Conservation (phyloP, 2,113 vertebrate genomes). For the Aramus guarauna region DNA sequence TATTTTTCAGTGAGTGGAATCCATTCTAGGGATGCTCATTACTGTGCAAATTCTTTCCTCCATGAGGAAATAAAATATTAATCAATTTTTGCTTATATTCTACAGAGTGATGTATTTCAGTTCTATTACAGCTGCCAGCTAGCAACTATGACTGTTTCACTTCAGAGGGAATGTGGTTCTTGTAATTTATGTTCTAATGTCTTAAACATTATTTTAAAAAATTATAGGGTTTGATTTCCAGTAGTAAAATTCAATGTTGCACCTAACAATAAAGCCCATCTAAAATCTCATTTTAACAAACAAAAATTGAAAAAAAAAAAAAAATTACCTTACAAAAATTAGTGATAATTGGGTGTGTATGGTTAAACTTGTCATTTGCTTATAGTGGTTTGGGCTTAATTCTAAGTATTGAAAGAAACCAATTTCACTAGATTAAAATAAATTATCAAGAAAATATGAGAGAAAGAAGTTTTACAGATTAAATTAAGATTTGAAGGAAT, state of each 20-base stretch:
- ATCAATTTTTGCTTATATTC: not conserved
- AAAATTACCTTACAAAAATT: not conserved
- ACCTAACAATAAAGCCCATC: not conserved
- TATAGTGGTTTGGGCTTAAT: not conserved
- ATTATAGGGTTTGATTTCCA: not conserved
- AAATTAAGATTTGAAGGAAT: not conserved
- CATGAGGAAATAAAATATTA: slow-evolving; percentile 9
- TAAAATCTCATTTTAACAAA: not conserved
- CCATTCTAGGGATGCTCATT: not conserved
- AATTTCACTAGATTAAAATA: not conserved
- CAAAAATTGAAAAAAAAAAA: not conserved
- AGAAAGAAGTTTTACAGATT: not conserved
- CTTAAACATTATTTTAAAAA: not conserved
- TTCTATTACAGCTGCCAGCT: not conserved
- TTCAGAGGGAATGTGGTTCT: not conserved
- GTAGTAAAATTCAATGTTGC: not conserved
- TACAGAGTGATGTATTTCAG: not conserved
- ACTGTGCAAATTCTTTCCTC: not conserved
- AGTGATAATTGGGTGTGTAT: not conserved
- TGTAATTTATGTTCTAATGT: not conserved
- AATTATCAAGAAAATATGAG: not conserved
- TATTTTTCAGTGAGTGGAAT: not conserved
- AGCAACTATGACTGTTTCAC: not conserved
- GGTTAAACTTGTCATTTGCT: not conserved
- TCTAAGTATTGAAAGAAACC: not conserved